Percentiles rank a stretch among this genome's conserved stretches.
phyloP scores from a whole-genome alignment of 2,797 vertebrate genomes.

The Sebastes steindachneri region DNA sequence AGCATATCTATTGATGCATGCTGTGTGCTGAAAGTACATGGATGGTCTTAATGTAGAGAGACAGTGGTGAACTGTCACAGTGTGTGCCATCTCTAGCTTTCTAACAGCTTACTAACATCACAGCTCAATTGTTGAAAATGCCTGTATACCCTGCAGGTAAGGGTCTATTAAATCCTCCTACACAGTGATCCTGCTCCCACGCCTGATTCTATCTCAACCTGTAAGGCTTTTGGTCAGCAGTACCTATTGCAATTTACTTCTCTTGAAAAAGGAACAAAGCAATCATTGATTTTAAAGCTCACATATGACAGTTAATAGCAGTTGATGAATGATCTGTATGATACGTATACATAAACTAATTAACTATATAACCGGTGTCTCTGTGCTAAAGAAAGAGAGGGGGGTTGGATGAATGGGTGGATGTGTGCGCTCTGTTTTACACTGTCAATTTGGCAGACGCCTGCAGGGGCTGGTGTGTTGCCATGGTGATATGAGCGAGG shows the following conservation, averaged over 20 bases:
- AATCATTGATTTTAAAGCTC: slow-evolving; percentile 27
- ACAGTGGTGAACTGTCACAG: slow-evolving; percentile 77
- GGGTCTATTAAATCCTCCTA: slow-evolving; percentile 79
- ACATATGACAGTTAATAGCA: slow-evolving; percentile 7
- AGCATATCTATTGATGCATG: slow-evolving; percentile 39
- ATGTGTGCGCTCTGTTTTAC: slow-evolving; percentile 83
- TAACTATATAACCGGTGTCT: slow-evolving; percentile 63
- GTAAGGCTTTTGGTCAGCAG: slow-evolving; percentile 70
- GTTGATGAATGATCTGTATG: slow-evolving; percentile 49
- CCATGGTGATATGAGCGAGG: slow-evolving; percentile 86
- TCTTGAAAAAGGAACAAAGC: slow-evolving; percentile 46
- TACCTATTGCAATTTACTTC: slow-evolving; percentile 67
- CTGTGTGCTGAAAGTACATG: slow-evolving; percentile 48
- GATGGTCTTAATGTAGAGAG: slow-evolving; percentile 60
- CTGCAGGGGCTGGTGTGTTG: slow-evolving; percentile 87
- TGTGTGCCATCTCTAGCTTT: slow-evolving; percentile 72
- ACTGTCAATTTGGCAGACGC: slow-evolving; percentile 87
- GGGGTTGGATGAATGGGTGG: slow-evolving; percentile 78
- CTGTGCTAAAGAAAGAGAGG: slow-evolving; percentile 66
- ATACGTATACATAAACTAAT: slow-evolving; percentile 62
- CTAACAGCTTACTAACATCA: slow-evolving; percentile 78
- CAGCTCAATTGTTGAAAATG: slow-evolving; percentile 81
- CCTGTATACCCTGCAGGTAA: slow-evolving; percentile 79
- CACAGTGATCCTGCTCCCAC: slow-evolving; percentile 75
- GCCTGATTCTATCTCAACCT: slow-evolving; percentile 75